Base-by-base conservation (phyloP, 2,797 vertebrate genomes). In the Danio choprae region DNA sequence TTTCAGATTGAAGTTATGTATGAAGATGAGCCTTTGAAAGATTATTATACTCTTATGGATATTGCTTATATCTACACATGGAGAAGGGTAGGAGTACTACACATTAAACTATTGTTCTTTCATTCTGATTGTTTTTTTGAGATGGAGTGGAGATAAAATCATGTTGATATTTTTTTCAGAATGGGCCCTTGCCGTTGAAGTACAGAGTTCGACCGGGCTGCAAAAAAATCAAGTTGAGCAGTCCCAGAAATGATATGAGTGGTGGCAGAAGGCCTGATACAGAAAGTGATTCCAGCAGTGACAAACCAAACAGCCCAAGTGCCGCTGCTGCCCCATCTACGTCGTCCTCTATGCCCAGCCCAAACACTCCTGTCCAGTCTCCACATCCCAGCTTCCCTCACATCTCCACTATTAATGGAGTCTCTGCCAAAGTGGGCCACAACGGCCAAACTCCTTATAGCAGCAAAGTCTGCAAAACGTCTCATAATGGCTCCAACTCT, bases 31-130 rank as follows among this genome's bases (percentile, higher is more conserved):
- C 96, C 97, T 0, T 86, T 99, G 87, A 98, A 98, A 93, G 98
- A 99, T 83, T 99, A 99, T 87, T 99, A 99, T 90, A 98, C 98
- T 51, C 95, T 99, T 89, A 98, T 99, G 98, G 98, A 99, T 80
- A 98, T 99, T 0, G 96, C 97, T 59, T 99, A 99, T 88, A 98
- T 99, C 87, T 98, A 98, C 55, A 97, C 98, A 74, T 99, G 98
- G 96, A 95, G 98, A 93, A 91, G 97, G 93, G 98, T 99, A 87
- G 95, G 96, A 29, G 9, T 41, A 59, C 48, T 7, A 56, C 41
- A 4, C 13, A 43, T 13, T 44, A 6, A 60, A 62, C 10, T 20
- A 4, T 9, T 18, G 2, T 13, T 67, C 29, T 36, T 70, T 40
- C 38, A 40, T 36, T 12, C 29, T 5, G 11, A 15, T 11, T 62